phyloP scores from a whole-genome alignment of 2,888 invertebrate species.

The Phortica okadai region DNA sequence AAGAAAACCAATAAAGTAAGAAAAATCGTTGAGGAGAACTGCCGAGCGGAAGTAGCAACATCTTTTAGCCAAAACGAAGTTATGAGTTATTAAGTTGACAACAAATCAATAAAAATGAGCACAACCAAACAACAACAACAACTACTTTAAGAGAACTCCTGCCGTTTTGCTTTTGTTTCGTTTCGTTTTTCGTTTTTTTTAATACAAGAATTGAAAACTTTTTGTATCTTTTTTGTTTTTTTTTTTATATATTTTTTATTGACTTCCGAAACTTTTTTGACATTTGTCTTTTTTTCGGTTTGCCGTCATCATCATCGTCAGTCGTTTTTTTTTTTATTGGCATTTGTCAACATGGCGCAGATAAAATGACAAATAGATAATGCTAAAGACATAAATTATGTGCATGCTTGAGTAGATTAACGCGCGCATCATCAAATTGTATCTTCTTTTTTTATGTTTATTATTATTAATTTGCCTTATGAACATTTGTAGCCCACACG shows the following conservation, averaged over 20 bases:
- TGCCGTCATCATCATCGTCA: background rate
- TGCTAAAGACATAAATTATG: background rate
- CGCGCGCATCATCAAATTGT: background rate
- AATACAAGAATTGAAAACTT: background rate
- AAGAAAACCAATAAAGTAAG: too few relatives aligned
- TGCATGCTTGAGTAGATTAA: background rate
- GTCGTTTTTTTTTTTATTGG: conserved; percentile 4
- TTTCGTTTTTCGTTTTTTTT: background rate
- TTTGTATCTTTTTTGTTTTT: background rate
- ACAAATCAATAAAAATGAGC: too few relatives aligned
- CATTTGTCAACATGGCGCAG: background rate
- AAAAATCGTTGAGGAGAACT: too few relatives aligned
- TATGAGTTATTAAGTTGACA: too few relatives aligned
- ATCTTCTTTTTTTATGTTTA: background rate
- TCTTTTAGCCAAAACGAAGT: too few relatives aligned
- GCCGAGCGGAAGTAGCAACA: too few relatives aligned
- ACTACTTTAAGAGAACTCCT: background rate
- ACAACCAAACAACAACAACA: too few relatives aligned
- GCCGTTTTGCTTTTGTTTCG: background rate
- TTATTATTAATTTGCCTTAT: background rate
- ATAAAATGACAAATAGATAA: conserved; percentile 3
- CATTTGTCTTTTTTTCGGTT: background rate
- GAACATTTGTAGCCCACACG: background rate
- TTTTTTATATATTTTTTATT: conserved; percentile 1
- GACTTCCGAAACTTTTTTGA: conserved; percentile 1